These are phyloP conservation scores for Neodontobutis hainanensis DNA, from an alignment of 2,113 vertebrate species.

Conservation along the genomic window DNA sequence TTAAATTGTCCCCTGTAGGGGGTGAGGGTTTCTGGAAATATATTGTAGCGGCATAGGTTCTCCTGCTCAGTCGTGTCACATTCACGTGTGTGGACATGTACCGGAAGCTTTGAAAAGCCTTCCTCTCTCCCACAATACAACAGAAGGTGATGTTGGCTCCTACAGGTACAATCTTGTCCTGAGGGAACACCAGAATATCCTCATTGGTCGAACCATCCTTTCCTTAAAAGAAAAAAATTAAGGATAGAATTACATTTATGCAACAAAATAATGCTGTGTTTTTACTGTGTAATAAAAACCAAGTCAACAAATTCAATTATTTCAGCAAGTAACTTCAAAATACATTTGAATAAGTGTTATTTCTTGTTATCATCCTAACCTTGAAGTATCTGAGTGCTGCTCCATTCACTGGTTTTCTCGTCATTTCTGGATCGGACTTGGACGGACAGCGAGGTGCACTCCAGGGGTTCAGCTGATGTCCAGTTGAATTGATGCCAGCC, in stretches of 20 bases:
- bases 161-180: slow-evolving; percentile 52
- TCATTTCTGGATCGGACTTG: slow-evolving; percentile 68
- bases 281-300: no score
- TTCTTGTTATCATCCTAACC: slow-evolving; percentile 43
- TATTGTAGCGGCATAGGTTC: slow-evolving; percentile 59
- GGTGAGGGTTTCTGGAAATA: slow-evolving; percentile 25
- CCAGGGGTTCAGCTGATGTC: slow-evolving; percentile 73
- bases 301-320: no score
- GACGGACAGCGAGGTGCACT: slow-evolving; percentile 76
- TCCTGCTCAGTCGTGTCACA: slow-evolving; percentile 61
- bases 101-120: background rate
- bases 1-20: slow-evolving; percentile 52
- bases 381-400: slow-evolving; percentile 46
- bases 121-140: slow-evolving; percentile 68
- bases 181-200: slow-evolving; percentile 44
- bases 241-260: background rate
- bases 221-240: slow-evolving; percentile 48
- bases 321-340: no score
- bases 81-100: slow-evolving; percentile 15
- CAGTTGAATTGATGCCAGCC: slow-evolving; percentile 69
- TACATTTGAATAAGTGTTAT: no score
- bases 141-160: slow-evolving; percentile 74
- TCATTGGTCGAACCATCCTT: slow-evolving; percentile 51
- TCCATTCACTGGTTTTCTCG: slow-evolving; percentile 71
- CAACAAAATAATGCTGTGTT: no score